A percentile compares a stretch with the other conserved stretches of the same genome.
Conservation (phyloP, 64 coral and sea anemone species). For the Platygyra sinensis region DNA sequence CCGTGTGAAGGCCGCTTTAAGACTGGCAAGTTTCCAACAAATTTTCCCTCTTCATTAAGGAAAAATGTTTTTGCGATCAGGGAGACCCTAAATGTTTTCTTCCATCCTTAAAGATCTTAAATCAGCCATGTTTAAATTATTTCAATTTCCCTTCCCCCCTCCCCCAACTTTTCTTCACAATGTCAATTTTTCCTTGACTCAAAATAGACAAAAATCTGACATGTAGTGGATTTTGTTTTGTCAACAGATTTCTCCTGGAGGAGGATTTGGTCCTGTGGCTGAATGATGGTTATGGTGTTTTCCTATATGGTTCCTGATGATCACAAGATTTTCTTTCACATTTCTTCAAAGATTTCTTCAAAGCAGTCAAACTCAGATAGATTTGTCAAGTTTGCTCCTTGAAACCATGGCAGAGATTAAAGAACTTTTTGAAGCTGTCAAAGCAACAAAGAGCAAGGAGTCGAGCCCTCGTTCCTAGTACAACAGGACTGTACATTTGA, state of each 20-base stretch:
- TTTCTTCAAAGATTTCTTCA: slow-evolving; percentile 89
- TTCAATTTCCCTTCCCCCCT: no score
- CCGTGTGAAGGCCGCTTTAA: no score
- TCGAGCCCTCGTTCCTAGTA: neutral
- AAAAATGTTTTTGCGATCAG: no score
- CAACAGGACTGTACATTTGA: neutral
- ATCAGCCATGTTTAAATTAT: no score
- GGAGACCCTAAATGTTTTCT: no score
- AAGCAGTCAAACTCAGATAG: slow-evolving; percentile 60
- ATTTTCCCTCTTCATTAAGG: no score
- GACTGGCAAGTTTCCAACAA: no score
- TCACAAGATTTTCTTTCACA: slow-evolving; percentile 92
- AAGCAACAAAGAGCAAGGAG: neutral
- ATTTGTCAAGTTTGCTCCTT: slow-evolving; percentile 73
- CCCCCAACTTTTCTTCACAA: no score
- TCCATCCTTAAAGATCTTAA: no score
- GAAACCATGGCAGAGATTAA: slow-evolving; percentile 89
- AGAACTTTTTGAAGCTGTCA: slow-evolving; percentile 47
- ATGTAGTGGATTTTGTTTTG: neutral
- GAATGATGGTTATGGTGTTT: slow-evolving; percentile 98
- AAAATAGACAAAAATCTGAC: neutral
- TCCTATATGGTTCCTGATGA: slow-evolving; percentile 99
- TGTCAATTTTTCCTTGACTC: no score
- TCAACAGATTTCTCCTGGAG: slow-evolving; percentile 89
- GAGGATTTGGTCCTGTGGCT: slow-evolving; percentile 91